Conservation (phyloP, 2,888 invertebrate genomes). For the Chrysolina haemoptera region DNA sequence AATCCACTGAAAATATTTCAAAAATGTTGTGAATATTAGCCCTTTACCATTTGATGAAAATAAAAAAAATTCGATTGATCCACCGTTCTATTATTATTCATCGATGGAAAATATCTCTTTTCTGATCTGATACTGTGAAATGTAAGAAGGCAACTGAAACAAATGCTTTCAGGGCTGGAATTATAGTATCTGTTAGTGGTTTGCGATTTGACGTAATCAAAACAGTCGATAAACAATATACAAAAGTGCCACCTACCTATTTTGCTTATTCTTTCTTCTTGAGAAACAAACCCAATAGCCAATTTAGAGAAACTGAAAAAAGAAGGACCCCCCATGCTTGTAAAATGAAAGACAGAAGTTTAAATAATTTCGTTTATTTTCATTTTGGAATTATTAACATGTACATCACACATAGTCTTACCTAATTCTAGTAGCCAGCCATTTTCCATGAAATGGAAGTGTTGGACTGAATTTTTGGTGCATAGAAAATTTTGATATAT, state of each 20-base stretch:
- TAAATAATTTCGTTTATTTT: slow-evolving; percentile 69
- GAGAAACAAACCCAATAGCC: slow-evolving; percentile 36
- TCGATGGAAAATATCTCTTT: neutral
- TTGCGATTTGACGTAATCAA: slow-evolving; percentile 42
- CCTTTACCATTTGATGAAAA: too few relatives aligned
- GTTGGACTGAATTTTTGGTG: slow-evolving; percentile 62
- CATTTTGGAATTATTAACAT: slow-evolving; percentile 71
- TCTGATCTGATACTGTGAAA: neutral
- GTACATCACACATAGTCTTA: slow-evolving; percentile 71
- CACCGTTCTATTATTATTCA: too few relatives aligned
- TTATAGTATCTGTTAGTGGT: slow-evolving; percentile 66
- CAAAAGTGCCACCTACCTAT: slow-evolving; percentile 68
- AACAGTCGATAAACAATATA: slow-evolving; percentile 38
- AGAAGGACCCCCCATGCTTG: slow-evolving; percentile 36
- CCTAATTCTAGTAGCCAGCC: slow-evolving; percentile 61
- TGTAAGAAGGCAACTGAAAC: slow-evolving; percentile 32
- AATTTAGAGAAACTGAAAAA: slow-evolving; percentile 37
- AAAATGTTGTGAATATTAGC: too few relatives aligned
- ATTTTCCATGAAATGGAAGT: slow-evolving; percentile 47
- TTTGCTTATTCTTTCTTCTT: slow-evolving; percentile 48
- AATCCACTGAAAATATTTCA: too few relatives aligned
- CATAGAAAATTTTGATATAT: slow-evolving; percentile 68
- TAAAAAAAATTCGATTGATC: too few relatives aligned
- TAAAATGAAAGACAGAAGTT: slow-evolving; percentile 62
- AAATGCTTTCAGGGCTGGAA: slow-evolving; percentile 63